A percentile compares a stretch with the other conserved stretches of the same genome.
phyloP scores from a whole-genome alignment of 2,113 vertebrate species.

The Petroica traversi region DNA sequence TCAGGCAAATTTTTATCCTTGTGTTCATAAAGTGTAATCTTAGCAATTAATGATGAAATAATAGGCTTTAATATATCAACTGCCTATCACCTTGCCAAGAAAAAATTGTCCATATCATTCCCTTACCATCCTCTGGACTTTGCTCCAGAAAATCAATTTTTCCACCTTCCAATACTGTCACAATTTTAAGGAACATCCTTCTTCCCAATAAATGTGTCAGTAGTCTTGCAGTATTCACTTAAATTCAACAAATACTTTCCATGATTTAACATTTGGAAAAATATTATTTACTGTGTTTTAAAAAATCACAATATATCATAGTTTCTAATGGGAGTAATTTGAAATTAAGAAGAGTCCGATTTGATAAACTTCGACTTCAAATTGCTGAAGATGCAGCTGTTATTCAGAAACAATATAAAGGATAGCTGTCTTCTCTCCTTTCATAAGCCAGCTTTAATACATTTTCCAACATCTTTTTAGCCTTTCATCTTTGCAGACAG shows the following conservation, averaged over 20 bases:
- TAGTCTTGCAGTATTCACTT: neutral
- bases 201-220: neutral
- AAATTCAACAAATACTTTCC: neutral
- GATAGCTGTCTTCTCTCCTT: neutral
- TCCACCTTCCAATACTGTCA: neutral
- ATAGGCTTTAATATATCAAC: neutral
- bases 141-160: neutral
- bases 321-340: neutral
- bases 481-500: neutral
- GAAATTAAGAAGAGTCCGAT: neutral
- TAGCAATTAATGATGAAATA: neutral
- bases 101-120: neutral
- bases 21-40: neutral
- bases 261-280: neutral
- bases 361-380: neutral
- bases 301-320: neutral
- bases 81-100: neutral
- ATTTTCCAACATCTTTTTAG: neutral
- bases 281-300: neutral
- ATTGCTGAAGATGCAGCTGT: neutral
- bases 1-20: neutral
- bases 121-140: neutral
- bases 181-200: neutral
- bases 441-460: neutral
- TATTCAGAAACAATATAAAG: neutral